A percentile compares a stretch with the other conserved stretches of the same genome.
Conservation (phyloP, 2,113 vertebrate genomes). For the Cairina moschata region DNA sequence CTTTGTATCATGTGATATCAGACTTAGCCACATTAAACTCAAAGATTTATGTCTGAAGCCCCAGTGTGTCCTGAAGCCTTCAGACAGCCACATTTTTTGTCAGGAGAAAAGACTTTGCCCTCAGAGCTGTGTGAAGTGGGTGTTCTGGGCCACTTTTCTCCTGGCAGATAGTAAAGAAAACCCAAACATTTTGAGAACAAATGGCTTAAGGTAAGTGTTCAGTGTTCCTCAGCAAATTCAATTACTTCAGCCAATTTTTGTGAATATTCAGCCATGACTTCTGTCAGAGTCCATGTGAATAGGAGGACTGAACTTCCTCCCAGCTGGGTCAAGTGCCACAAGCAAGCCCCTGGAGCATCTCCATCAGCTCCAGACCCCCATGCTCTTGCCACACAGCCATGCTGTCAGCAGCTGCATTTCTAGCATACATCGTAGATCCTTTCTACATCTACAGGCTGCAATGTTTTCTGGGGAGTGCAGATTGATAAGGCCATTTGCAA, state of each 20-base stretch:
- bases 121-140: not conserved
- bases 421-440: not conserved
- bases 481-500: not conserved
- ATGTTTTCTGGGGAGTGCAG: not conserved
- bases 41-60: not conserved
- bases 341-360: not conserved
- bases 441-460: not conserved
- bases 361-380: not conserved
- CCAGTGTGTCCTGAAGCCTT: not conserved
- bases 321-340: not conserved
- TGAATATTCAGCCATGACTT: not conserved
- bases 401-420: not conserved
- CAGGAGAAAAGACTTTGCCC: not conserved
- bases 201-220: not conserved
- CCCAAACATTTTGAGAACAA: not conserved
- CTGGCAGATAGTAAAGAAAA: not conserved
- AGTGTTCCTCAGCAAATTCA: not conserved
- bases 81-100: not conserved
- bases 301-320: not conserved
- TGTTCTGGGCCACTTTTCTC: not conserved
- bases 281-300: not conserved
- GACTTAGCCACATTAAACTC: not conserved
- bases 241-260: not conserved
- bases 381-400: not conserved
- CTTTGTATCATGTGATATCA: not conserved